These are phyloP conservation scores for Samia ricini DNA, from an alignment of 1,140 invertebrate species.

Conservation along the genomic window DNA sequence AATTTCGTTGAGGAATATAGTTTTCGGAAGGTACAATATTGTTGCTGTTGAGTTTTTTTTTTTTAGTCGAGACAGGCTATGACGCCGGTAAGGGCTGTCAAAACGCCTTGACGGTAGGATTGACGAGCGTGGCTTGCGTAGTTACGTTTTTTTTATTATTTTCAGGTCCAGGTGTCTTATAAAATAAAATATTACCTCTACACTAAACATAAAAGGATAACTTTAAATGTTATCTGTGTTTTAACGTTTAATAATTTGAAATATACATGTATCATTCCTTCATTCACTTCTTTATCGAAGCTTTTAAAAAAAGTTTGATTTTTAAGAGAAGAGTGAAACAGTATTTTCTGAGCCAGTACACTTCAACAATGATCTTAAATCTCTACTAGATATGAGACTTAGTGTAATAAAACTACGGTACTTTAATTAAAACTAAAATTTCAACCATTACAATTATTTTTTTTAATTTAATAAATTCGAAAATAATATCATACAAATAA, in stretches of 20 bases:
- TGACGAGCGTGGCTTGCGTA: conserved; percentile 61
- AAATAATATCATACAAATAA: too few species aligned
- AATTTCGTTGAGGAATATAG: conserved; percentile 14
- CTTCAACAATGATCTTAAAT: too few species aligned
- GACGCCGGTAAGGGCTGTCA: conserved; percentile 74
- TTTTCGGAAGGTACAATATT: conserved; percentile 3
- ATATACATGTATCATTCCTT: neutral
- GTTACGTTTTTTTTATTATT: conserved; percentile 58
- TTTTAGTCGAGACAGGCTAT: conserved; percentile 43
- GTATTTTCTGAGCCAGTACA: too few species aligned
- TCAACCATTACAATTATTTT: too few species aligned
- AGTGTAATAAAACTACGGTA: too few species aligned
- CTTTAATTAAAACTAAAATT: too few species aligned
- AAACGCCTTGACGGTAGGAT: conserved; percentile 63
- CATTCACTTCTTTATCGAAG: neutral
- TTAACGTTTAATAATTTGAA: neutral
- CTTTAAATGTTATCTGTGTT: neutral
- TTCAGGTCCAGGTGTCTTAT: conserved; percentile 45
- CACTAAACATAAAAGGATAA: neutral
- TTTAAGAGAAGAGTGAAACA: neutral
- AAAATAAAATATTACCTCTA: conserved; percentile 48
- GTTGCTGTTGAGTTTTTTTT: conserved; percentile 48
- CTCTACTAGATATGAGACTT: too few species aligned
- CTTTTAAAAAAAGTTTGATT: neutral
- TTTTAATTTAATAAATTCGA: too few species aligned